A percentile compares a stretch with the other conserved stretches of the same genome.
phyloP scores from a whole-genome alignment of 2,113 vertebrate species.

The Oncorhynchus tshawytscha region DNA sequence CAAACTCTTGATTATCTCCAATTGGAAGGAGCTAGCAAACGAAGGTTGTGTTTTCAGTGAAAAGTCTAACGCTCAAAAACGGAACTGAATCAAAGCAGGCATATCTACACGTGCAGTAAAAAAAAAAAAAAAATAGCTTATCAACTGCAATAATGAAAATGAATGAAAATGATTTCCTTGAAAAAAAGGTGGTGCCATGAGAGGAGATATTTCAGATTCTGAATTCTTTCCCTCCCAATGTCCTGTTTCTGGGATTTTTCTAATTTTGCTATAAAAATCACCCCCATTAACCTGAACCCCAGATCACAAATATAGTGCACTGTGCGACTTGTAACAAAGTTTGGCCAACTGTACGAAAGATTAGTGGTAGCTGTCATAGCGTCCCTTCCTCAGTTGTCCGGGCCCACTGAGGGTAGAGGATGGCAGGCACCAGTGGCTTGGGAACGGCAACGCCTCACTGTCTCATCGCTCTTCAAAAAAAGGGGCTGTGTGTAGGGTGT shows the following conservation, averaged over 20 bases:
- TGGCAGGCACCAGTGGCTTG: conserved; percentile 95
- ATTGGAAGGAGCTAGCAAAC: background rate
- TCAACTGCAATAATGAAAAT: conserved; percentile 73
- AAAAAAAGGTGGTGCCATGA: conserved; percentile 64
- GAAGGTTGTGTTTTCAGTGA: background rate
- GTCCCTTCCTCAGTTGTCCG: conserved; percentile 71
- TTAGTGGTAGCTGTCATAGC: conserved; percentile 57
- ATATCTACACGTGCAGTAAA: conserved; percentile 40
- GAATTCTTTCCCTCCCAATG: background rate
- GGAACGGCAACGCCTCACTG: conserved; percentile 76
- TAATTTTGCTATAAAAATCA: conserved; percentile 76
- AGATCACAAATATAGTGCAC: conserved; percentile 76
- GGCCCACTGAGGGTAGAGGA: conserved; percentile 71
- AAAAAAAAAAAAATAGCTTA: conserved; percentile 78
- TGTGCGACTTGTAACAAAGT: conserved; percentile 80
- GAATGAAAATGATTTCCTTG: conserved; percentile 18
- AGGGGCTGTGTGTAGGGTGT: conserved; percentile 62
- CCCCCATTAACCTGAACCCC: conserved; percentile 70
- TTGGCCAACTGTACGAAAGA: conserved; percentile 80
- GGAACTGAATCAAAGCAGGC: conserved; percentile 7
- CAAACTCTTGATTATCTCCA: conserved; percentile 4
- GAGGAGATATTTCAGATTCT: conserved; percentile 31
- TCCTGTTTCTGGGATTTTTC: conserved; percentile 51
- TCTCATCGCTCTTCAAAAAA: conserved; percentile 42
- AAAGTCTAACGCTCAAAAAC: conserved; percentile 13